phyloP scores from a whole-genome alignment of 2,113 vertebrate genomes.

The Poeciliopsis turrubarensis region DNA sequence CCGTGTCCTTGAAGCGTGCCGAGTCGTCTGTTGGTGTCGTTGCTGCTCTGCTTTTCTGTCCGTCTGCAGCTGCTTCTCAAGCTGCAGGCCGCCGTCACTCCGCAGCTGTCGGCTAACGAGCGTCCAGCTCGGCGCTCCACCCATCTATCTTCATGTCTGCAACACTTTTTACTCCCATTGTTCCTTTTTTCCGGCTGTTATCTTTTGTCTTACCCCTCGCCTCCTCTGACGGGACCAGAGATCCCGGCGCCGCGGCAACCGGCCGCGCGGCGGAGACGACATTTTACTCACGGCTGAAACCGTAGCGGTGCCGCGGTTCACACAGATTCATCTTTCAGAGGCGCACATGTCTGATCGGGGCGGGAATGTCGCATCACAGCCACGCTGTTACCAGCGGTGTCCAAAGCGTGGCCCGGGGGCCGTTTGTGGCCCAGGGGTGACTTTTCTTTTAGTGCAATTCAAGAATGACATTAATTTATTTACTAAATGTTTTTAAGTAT shows the following conservation, averaged over 20 bases:
- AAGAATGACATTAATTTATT: too few relatives aligned
- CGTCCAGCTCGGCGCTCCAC: constrained; percentile 57
- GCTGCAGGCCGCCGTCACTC: constrained; percentile 30
- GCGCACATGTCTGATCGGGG: constrained; percentile 12
- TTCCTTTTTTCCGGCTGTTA: too few relatives aligned
- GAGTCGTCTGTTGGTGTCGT: constrained; percentile 24
- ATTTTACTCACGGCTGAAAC: constrained; percentile 45
- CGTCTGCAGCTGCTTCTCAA: constrained; percentile 51
- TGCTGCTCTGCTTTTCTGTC: constrained; percentile 35
- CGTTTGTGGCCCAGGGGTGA: too few relatives aligned
- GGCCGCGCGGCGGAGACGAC: constrained; percentile 32
- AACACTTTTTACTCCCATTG: background rate
- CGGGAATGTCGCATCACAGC: constrained; percentile 5
- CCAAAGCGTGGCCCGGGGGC: too few relatives aligned
- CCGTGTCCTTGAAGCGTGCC: constrained; percentile 28
- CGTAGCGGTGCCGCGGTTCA: constrained; percentile 14
- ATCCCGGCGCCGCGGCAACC: constrained; percentile 48
- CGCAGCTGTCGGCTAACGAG: constrained; percentile 77
- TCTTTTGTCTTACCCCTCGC: background rate
- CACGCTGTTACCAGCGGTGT: constrained; percentile 5
- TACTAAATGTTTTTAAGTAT: too few relatives aligned
- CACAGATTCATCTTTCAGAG: constrained; percentile 36
- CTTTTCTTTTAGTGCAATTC: too few relatives aligned
- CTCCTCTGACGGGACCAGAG: constrained; percentile 24
- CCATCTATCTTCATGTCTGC: constrained; percentile 6